Conservation (phyloP, 92 coral and sea anemone species). For the Palythoa grandiflora region DNA sequence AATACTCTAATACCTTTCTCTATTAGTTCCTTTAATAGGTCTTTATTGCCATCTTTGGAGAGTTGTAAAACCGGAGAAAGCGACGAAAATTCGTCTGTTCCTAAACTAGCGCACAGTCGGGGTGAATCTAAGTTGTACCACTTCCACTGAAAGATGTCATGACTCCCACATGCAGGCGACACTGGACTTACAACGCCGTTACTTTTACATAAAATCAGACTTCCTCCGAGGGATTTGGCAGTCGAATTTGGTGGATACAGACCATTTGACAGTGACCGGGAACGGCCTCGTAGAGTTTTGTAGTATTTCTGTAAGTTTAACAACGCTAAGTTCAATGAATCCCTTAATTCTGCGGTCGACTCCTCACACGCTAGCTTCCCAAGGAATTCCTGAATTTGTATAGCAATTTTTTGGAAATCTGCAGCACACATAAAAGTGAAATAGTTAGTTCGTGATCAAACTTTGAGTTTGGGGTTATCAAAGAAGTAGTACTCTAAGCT, state of each 20-base stretch:
- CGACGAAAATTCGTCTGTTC: constrained; percentile 84
- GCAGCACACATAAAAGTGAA: not conserved
- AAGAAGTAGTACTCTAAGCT: not conserved
- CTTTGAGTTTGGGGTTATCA: not conserved
- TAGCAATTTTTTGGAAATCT: constrained; percentile 92
- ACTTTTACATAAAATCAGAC: constrained; percentile 68
- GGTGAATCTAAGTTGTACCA: constrained; percentile 94
- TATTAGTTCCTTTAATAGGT: constrained; percentile 64
- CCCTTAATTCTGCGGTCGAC: constrained; percentile 89
- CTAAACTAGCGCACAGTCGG: constrained; percentile 78
- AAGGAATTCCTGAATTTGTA: constrained; percentile 82
- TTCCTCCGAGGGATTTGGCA: constrained; percentile 67
- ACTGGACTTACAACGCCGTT: constrained; percentile 87
- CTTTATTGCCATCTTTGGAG: constrained; percentile 75
- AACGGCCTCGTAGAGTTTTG: constrained; percentile 80
- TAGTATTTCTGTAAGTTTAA: constrained; percentile 89
- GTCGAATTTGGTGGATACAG: constrained; percentile 57
- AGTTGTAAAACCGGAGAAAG: constrained; percentile 78
- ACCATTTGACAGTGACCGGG: constrained; percentile 67
- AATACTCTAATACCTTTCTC: constrained; percentile 63
- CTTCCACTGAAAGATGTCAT: constrained; percentile 85
- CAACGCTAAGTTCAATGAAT: constrained; percentile 84
- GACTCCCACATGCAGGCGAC: constrained; percentile 85
- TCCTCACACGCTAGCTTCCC: constrained; percentile 83
- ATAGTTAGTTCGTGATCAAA: no score